Evolutionary conservation across 1,140 invertebrate species (phyloP), one percentile per base, ranked within the genome.

Genomic region (Microplitis demolitor): DNA sequence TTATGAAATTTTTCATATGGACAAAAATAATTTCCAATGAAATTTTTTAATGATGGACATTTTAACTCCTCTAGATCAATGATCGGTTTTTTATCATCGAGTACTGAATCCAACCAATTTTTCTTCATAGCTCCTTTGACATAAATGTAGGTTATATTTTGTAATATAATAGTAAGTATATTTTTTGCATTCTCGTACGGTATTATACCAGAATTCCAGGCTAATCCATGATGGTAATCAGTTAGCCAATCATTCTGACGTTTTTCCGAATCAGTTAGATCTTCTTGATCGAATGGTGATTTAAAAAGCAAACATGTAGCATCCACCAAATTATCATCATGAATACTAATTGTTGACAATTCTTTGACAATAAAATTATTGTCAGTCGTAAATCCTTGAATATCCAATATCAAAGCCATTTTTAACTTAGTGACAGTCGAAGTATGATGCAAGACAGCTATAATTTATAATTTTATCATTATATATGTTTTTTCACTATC

Each of bases 61-160:
- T 51, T 45, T 8, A 71, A 50, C 4, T 63, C 58, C 14, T 71
- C 64, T 8, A 76, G 31, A 62, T 76, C 50, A 9, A 73, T 24
- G 13, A 76, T 50, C 24, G 13, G 34, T 14, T 45, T 16, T 58
- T 63, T 11, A 8, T 51, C 14, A 9, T 34, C 72, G 4, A 61
- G 24, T 9, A 58, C n/a, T 33, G 11, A 60, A 4, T 69, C 61
- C 13, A 76, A 35, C 74, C 71, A 76, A 5, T 1, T 1, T 45
- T 67, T 63, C 39, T 73, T 76, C n/a, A 67, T 71, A 3, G n/a
- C 9, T 1, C 74, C 74, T 67, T 76, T 76, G 0, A 73, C 71
- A 39, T 54, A 73, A 11, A 76, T 70, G 6, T n/a, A 35, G 6
- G 39, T 39, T 14, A 68, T 67, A 24, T 39, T 31, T 35, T 35